Percentiles rank a stretch among this genome's conserved stretches.
Evolutionary conservation across 2,888 invertebrate species (phyloP).

Genomic region (Torymus auratus): DNA sequence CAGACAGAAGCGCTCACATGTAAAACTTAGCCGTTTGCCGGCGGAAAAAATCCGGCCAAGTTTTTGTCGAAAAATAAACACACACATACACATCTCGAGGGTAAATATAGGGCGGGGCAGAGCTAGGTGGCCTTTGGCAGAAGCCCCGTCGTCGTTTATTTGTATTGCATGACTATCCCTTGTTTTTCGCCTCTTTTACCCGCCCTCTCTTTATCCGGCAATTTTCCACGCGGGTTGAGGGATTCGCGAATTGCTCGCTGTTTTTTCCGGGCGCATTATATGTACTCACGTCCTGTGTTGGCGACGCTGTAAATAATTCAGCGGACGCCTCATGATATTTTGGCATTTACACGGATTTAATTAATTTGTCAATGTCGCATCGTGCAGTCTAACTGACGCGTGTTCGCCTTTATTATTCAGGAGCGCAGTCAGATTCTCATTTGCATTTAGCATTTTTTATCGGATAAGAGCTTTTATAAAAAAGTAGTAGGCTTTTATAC

Average conservation of each 20-base stretch:
- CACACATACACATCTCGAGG: not conserved
- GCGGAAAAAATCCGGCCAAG: conserved; percentile 35
- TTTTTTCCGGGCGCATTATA: too few species aligned
- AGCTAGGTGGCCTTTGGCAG: not conserved
- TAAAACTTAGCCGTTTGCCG: conserved; percentile 31
- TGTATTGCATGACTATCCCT: not conserved
- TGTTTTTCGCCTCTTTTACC: conserved; percentile 36
- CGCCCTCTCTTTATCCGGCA: not conserved
- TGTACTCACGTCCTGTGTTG: not conserved
- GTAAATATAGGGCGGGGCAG: conserved; percentile 15
- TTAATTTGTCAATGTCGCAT: conserved; percentile 29
- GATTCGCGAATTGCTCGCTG: too few species aligned
- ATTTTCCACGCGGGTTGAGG: not conserved
- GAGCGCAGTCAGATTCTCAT: not conserved
- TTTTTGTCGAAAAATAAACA: conserved; percentile 19
- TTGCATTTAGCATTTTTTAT: conserved; percentile 1
- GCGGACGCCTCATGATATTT: conserved; percentile 22
- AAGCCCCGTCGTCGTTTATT: conserved; percentile 10
- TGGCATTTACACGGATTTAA: conserved; percentile 16
- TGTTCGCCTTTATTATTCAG: conserved; percentile 8
- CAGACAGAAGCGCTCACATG: not conserved
- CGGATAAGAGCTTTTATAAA: not conserved
- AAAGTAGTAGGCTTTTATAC: not conserved
- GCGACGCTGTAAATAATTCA: conserved; percentile 23
- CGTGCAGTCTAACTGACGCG: not conserved